phyloP scores from a whole-genome alignment of 2,113 vertebrate species.

The Rhinolophus sinicus region DNA sequence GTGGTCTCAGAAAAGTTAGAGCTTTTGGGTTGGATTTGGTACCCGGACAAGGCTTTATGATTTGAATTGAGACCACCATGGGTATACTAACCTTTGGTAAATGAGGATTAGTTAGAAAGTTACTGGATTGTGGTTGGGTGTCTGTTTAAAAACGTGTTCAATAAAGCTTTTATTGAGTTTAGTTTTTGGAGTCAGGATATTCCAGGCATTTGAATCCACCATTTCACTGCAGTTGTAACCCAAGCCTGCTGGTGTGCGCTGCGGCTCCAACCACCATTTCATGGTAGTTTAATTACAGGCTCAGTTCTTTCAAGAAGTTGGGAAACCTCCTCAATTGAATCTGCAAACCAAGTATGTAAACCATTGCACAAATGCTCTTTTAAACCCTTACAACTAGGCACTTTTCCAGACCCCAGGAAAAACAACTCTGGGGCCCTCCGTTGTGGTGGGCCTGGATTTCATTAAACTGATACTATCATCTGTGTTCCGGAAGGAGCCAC shows the following conservation, averaged over 20 bases:
- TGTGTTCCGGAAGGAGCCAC: conserved; percentile 32
- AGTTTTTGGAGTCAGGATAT: background rate
- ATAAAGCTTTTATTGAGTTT: background rate
- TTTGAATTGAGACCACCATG: background rate
- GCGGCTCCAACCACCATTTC: conserved; percentile 56
- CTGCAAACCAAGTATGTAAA: conserved; percentile 70
- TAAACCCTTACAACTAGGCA: conserved; percentile 55
- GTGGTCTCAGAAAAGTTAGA: background rate
- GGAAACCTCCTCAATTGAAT: conserved; percentile 64
- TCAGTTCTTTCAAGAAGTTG: conserved; percentile 61
- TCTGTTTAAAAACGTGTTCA: conserved; percentile 33
- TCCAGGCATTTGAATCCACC: conserved; percentile 29
- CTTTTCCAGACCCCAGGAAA: conserved; percentile 62
- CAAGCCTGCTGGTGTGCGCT: conserved; percentile 14
- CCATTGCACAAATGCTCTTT: conserved; percentile 58
- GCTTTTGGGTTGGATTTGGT: background rate
- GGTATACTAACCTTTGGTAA: background rate
- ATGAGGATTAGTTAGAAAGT: conserved; percentile 48
- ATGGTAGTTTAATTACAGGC: conserved; percentile 59
- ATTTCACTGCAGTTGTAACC: conserved; percentile 57
- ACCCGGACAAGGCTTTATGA: background rate
- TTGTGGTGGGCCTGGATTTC: conserved; percentile 54
- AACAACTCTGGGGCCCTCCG: background rate
- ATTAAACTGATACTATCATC: conserved; percentile 19
- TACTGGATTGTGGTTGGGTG: background rate